Base-by-base conservation (phyloP, 2,113 vertebrate species). In the Tychaedon coryphoeus region DNA sequence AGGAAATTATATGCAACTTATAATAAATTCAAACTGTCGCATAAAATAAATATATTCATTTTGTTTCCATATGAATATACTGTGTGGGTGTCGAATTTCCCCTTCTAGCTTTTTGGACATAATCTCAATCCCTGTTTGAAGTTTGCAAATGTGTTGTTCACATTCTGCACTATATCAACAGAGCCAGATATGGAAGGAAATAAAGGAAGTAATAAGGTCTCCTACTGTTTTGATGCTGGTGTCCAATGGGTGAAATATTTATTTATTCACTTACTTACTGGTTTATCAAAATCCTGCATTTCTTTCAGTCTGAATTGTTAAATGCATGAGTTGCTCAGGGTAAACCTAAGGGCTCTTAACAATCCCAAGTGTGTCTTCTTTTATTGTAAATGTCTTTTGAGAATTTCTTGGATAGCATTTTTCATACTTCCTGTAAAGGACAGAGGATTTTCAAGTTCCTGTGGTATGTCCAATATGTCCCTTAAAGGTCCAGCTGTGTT, bases 1-100 rank as follows among this genome's bases (percentile, higher is more conserved):
- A 95, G 96, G 97, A 98, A 97, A 96, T 97, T 97, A 95, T 96
- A 88, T 94, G 91, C 94, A 98, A 98, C 64, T 92, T 93, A 93
- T 67, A 96, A 96, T 97, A 98, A 98, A 97, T 97, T 97, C 92
- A 97, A 97, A 98, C 85, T 96, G 73, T 96, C 75, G 85, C 78
- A 95, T 98, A 97, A 98, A 97, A 96, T 97, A 97, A 96, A 96
- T 96, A 94, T 51, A 95, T n/a, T 94, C 16, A 69, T 94, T 98
- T 97, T 93, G 75, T 93, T 97, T 89, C 89, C 90, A 25, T 81
- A 36, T 61, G 66, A 90, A 83, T 92, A 31, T 93, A 86, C 34
- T 56, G 22, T 71, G 57, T 22, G 42, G 56, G 91, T 97, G 86
- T 98, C 58, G 2, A 4, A 91, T 98, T 97, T 97, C 96, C 72